Evolutionary conservation across 1,140 invertebrate species (phyloP).

Genomic region (Euura lappo): DNA sequence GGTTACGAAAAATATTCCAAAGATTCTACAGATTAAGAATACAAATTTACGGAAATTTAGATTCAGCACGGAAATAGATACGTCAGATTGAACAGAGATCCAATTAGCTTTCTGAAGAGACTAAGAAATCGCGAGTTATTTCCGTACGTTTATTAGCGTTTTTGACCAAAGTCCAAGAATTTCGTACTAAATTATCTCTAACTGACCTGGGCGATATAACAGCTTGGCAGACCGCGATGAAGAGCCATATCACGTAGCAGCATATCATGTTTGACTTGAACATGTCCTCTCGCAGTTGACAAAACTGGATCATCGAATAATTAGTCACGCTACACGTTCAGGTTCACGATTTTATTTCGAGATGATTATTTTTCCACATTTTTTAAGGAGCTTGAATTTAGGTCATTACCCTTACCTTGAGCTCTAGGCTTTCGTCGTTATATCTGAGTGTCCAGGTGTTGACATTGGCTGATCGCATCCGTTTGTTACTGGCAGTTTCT

Average conservation of each 20-base stretch:
- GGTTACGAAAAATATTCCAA: no score
- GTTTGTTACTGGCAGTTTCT: constrained; percentile 91
- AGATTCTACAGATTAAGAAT: no score
- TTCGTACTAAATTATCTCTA: constrained; percentile 17
- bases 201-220: constrained; percentile 79
- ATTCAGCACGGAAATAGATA: no score
- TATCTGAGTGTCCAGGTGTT: constrained; percentile 87
- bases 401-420: constrained; percentile 60
- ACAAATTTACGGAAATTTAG: no score
- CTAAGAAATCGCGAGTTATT: no score
- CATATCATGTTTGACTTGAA: constrained; percentile 95
- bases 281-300: constrained; percentile 88
- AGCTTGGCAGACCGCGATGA: constrained; percentile 81
- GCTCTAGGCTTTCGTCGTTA: constrained; percentile 74
- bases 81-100: no score
- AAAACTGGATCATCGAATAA: constrained; percentile 69
- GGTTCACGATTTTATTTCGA: no score
- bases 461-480: constrained; percentile 88
- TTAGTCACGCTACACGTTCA: background rate
- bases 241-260: constrained; percentile 89
- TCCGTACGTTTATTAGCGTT: background rate
- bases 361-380: background rate
- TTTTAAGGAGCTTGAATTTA: background rate
- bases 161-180: no score
- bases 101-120: no score